phyloP scores from a whole-genome alignment of 2,113 vertebrate species.

The Camarhynchus parvulus region DNA sequence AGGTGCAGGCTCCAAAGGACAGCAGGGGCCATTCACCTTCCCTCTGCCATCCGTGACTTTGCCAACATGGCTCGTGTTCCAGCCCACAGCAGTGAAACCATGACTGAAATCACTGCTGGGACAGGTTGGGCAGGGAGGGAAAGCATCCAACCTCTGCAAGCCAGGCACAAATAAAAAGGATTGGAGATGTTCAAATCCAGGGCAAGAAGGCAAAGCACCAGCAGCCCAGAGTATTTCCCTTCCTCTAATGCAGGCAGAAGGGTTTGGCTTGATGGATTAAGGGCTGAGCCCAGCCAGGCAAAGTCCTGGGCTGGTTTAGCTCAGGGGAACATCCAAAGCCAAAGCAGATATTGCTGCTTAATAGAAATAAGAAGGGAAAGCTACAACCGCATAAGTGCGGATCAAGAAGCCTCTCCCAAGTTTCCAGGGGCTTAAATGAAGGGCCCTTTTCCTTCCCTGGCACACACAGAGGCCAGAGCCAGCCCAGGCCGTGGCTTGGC shows the following conservation, averaged over 20 bases:
- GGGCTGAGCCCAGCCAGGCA: not conserved
- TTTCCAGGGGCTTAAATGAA: not conserved
- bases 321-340: not conserved
- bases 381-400: rapidly evolving
- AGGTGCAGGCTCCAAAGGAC: not conserved
- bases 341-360: slow-evolving; percentile 31
- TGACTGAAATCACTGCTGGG: not conserved
- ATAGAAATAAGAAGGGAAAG: slow-evolving; percentile 2
- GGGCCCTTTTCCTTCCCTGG: not conserved
- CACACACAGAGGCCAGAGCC: not conserved
- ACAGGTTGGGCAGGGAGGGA: not conserved
- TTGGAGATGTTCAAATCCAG: not conserved
- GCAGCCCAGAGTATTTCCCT: not conserved
- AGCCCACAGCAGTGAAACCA: not conserved
- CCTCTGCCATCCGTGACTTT: not conserved
- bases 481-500: not conserved
- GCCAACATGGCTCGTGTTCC: not conserved
- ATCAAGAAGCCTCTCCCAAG: not conserved
- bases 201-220: not conserved
- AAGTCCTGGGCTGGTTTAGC: slow-evolving; percentile 24
- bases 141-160: not conserved
- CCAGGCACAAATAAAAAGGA: not conserved
- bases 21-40: not conserved
- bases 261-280: slow-evolving; percentile 5
- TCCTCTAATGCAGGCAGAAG: not conserved